phyloP scores from a whole-genome alignment of 2,888 invertebrate genomes.

The Tetranychus piercei region DNA sequence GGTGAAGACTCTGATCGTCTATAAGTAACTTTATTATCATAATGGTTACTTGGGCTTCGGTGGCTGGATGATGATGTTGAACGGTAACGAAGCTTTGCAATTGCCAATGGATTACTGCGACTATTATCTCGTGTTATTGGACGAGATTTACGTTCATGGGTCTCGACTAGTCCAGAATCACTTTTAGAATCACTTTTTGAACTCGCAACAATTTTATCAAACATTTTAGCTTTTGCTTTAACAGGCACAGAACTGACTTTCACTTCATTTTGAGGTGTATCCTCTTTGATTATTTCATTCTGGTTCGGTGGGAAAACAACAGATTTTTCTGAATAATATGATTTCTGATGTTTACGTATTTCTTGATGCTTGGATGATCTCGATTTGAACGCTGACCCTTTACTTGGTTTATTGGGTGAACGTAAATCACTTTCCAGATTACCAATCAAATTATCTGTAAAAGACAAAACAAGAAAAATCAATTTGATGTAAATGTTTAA shows the following conservation, averaged over 20 bases:
- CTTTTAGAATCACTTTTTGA: neutral
- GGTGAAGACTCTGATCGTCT: neutral
- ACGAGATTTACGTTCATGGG: neutral
- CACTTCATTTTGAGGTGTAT: neutral
- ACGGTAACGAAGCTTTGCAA: neutral
- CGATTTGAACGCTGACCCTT: neutral
- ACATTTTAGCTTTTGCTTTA: conserved; percentile 4
- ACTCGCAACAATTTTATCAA: neutral
- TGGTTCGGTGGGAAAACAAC: neutral
- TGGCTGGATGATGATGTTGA: neutral
- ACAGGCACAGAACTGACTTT: conserved; percentile 4
- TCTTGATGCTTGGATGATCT: neutral
- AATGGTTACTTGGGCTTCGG: neutral
- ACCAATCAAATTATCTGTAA: neutral
- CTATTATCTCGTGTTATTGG: neutral
- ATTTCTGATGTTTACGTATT: neutral
- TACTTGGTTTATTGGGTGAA: neutral
- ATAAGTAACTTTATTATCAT: neutral
- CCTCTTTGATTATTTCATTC: neutral
- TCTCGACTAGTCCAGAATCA: neutral
- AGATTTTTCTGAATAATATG: neutral
- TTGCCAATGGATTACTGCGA: neutral
- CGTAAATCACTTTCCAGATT: neutral
- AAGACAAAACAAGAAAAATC: too few relatives aligned
- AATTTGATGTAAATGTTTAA: too few relatives aligned